phyloP scores from a whole-genome alignment of 1,140 invertebrate species.

The Saccostrea glomerata region DNA sequence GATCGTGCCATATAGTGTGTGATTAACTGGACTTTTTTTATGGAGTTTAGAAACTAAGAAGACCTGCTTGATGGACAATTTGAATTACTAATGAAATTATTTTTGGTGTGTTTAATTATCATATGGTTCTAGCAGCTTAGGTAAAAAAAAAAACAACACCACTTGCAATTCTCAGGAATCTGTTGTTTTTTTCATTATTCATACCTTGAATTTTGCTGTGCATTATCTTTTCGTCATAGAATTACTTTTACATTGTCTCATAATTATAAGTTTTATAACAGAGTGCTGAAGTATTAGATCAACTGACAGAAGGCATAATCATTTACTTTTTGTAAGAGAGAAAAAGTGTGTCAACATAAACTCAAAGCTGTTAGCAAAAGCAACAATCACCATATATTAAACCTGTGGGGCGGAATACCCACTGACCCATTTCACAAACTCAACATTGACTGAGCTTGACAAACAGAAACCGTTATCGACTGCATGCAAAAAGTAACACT shows the following conservation, averaged over 20 bases:
- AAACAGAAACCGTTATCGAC: too few species aligned
- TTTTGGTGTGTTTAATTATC: conserved; percentile 4
- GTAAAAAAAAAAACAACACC: not conserved
- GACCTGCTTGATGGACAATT: not conserved
- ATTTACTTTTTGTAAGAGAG: not conserved
- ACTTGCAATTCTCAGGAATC: not conserved
- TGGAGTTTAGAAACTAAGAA: not conserved
- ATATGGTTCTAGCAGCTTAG: not conserved
- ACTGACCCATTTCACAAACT: too few species aligned
- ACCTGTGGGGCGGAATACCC: too few species aligned
- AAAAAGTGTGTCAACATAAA: not conserved
- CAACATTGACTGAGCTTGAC: too few species aligned
- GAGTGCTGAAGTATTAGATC: not conserved
- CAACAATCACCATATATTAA: too few species aligned
- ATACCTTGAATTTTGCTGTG: not conserved
- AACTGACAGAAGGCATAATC: not conserved
- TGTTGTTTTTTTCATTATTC: not conserved
- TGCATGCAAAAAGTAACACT: not conserved
- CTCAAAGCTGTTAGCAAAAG: too few species aligned
- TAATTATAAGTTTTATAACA: not conserved
- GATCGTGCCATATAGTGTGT: too few species aligned
- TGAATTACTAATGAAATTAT: not conserved
- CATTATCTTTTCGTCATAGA: not conserved
- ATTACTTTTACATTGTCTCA: not conserved
- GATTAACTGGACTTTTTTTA: not conserved